phyloP scores from a whole-genome alignment of 2,113 vertebrate genomes.

The Tiliqua scincoides region DNA sequence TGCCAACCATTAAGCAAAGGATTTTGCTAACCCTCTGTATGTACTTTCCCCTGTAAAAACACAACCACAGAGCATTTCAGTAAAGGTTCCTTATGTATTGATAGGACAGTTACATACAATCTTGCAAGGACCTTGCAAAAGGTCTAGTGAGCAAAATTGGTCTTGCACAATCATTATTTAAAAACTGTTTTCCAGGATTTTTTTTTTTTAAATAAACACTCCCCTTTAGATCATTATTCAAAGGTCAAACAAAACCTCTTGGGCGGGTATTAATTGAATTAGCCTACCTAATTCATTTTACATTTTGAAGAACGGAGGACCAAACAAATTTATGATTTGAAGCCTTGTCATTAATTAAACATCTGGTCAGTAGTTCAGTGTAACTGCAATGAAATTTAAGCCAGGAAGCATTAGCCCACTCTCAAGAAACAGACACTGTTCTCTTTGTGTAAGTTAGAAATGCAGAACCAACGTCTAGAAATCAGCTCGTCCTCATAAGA shows the following conservation, averaged over 20 bases:
- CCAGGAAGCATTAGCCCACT: background rate
- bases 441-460: background rate
- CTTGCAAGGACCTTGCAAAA: accelerated
- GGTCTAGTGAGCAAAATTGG: background rate
- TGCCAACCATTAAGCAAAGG: background rate
- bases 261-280: background rate
- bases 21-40: background rate
- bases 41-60: background rate
- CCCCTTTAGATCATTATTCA: background rate
- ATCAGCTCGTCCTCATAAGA: background rate
- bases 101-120: accelerated
- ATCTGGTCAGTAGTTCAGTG: background rate
- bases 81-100: background rate
- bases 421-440: background rate
- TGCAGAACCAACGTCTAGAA: background rate
- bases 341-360: background rate
- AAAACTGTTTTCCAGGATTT: background rate
- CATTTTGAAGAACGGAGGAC: background rate
- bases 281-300: background rate
- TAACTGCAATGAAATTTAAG: conserved; percentile 14
- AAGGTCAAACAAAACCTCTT: background rate
- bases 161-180: background rate
- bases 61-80: background rate
- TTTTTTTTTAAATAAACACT: background rate
- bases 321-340: background rate